Conservation (phyloP, 2,113 vertebrate species). For the Pipa parva region DNA sequence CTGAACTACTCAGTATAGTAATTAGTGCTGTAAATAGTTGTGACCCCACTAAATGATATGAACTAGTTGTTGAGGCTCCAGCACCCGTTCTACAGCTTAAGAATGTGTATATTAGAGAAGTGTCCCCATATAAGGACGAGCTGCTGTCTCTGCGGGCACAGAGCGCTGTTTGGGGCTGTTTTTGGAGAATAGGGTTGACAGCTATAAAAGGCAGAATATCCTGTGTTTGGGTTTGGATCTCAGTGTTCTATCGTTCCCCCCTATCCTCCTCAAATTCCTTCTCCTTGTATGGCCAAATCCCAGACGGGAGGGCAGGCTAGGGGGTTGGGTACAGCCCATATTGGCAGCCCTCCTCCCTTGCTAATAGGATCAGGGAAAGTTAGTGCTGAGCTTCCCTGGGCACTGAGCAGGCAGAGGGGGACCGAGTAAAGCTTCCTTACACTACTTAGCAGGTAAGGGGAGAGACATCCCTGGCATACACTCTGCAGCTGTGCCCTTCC, state of each 20-base stretch:
- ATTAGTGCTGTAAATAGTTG: too few species aligned
- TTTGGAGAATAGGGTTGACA: not conserved
- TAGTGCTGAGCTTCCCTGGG: constrained; percentile 20
- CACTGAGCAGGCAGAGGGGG: constrained; percentile 22
- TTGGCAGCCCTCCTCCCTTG: constrained; percentile 21
- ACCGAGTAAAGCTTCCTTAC: not conserved
- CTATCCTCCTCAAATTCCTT: constrained; percentile 67
- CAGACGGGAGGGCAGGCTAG: constrained; percentile 56
- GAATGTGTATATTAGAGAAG: too few species aligned
- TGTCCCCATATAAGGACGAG: constrained; percentile 32
- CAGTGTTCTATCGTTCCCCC: constrained; percentile 48
- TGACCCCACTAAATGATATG: too few species aligned
- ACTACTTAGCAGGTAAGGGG: constrained; percentile 31
- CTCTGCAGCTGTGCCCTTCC: not conserved
- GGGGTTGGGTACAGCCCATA: constrained; percentile 41
- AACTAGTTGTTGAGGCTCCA: too few species aligned
- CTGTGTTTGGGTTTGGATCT: constrained; percentile 54
- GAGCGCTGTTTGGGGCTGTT: constrained; percentile 15
- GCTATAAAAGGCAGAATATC: constrained; percentile 39
- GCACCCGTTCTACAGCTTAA: too few species aligned
- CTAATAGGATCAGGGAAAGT: constrained; percentile 24
- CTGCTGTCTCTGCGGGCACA: not conserved
- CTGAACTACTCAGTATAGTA: too few species aligned
- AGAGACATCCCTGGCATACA: not conserved
- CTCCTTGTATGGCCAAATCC: constrained; percentile 76